Evolutionary conservation across 1,140 invertebrate species (phyloP).

Genomic region (Atta cephalotes): DNA sequence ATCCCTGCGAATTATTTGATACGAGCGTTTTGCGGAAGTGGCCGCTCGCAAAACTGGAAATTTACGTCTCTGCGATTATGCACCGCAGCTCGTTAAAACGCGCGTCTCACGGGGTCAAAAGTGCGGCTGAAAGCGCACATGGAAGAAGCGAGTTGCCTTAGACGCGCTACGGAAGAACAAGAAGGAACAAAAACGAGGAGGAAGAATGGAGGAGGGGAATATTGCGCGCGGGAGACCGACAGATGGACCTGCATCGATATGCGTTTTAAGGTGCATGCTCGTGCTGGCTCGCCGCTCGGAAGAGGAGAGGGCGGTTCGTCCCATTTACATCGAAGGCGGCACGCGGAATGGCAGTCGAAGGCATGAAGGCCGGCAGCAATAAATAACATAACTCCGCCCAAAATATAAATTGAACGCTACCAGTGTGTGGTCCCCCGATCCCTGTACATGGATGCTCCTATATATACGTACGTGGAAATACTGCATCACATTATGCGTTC

Average conservation of each 20-base stretch:
- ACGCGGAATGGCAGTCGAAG: constrained; percentile 79
- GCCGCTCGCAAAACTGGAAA: constrained; percentile 58
- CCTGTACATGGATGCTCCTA: constrained; percentile 58
- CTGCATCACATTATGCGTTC: constrained; percentile 35
- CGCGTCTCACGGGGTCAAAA: constrained; percentile 40
- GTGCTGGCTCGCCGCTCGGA: constrained; percentile 29
- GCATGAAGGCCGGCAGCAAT: constrained; percentile 77
- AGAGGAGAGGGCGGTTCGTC: constrained; percentile 69
- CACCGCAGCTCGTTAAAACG: constrained; percentile 54
- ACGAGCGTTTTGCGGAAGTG: constrained; percentile 12
- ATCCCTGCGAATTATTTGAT: constrained; percentile 44
- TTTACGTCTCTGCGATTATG: constrained; percentile 55
- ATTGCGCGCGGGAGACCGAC: constrained; percentile 43
- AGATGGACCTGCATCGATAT: constrained; percentile 64
- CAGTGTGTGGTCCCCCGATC: constrained; percentile 79
- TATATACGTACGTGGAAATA: constrained; percentile 2
- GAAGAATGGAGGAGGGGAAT: not conserved
- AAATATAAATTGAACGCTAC: constrained; percentile 84
- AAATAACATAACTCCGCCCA: constrained; percentile 83
- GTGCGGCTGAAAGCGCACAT: not conserved
- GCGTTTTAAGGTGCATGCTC: constrained; percentile 61
- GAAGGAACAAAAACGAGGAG: not conserved
- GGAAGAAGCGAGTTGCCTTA: not conserved
- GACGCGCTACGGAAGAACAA: no score
- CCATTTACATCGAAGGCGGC: constrained; percentile 78